Base-by-base conservation (phyloP, 2,888 invertebrate genomes). In the Ophion ventricosus region DNA sequence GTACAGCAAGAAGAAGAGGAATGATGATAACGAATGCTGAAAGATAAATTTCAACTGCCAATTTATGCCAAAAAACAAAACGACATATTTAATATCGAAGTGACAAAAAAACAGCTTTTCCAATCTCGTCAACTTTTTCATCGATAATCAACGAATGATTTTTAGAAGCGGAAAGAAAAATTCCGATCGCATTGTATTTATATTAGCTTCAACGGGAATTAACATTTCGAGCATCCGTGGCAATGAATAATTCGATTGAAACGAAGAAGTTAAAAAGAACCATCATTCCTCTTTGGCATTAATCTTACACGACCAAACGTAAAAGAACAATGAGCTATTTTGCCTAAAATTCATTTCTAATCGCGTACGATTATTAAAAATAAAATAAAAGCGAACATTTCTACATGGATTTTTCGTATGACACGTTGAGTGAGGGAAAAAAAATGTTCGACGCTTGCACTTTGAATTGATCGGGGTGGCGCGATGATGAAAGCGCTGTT, bases 241-340 rank as follows among this genome's bases (percentile, higher is more conserved):
- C 54, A 29, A 4, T 20, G 14, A 70, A 63, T 26, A 26, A 25
- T 67, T 57, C 23, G 74, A 75, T 57, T 57, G 59, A 72, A 43
- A 77, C 49, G 35, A 54, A 17, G 23, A 56, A 56, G 43, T 72
- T 54, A 14, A 63, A 57, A n/a, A 25, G 29, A 81, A 80, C 43
- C 89, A 89, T 90, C 89, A 90, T 90, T 90, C 89, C 89, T 90
- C 89, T 89, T 90, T 78, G 63, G 72, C 73, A 57, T 56, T 25
- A 87, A 87, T 72, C 74, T 80, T 76, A 85, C 67, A 83, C 78
- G 78, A 87, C 40, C 78, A 85, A 82, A 83, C 63, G 80, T 81
- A 17, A 81, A 66, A 85, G 80, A 86, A 85, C 86, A 85, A 87
- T 77, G 81, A 85, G 82, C 87, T 85, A 84, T 86, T 88, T 87